Percentiles rank a stretch among this genome's conserved stretches.
Evolutionary conservation across 2,888 invertebrate genomes (phyloP).

Genomic region (Spicauda simplicius): DNA sequence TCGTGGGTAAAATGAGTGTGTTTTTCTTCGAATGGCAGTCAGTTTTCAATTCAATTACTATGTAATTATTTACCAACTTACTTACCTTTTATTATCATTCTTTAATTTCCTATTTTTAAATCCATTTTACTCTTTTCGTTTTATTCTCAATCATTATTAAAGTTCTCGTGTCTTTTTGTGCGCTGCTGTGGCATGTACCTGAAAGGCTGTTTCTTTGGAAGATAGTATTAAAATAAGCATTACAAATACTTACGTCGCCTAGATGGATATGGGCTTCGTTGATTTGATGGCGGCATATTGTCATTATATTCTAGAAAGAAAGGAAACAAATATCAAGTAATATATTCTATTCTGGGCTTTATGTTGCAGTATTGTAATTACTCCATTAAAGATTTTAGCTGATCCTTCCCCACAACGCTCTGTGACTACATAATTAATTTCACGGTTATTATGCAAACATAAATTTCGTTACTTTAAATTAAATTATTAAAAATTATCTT

Average conservation of each 20-base stretch:
- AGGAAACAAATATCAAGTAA: constrained; percentile 35
- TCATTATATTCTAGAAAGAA: constrained; percentile 91
- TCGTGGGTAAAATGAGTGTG: too few species aligned
- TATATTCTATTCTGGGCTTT: constrained; percentile 1
- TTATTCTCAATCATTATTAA: too few species aligned
- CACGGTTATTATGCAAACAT: too few species aligned
- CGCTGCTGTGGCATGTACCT: background rate
- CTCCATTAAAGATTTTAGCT: background rate
- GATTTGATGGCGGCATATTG: constrained; percentile 92
- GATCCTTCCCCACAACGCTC: too few species aligned
- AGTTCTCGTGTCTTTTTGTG: background rate
- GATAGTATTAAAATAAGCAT: background rate
- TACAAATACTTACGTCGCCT: constrained; percentile 90
- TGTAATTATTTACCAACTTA: too few species aligned
- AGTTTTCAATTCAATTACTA: too few species aligned
- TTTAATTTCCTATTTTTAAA: too few species aligned
- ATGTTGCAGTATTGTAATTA: background rate
- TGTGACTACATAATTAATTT: too few species aligned
- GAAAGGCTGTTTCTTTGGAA: background rate
- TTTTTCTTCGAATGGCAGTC: too few species aligned
- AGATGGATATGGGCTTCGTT: constrained; percentile 93
- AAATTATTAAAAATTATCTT: background rate
- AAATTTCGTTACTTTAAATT: too few species aligned
- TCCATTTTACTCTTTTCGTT: too few species aligned
- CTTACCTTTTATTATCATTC: too few species aligned